A percentile compares a stretch with the other conserved stretches of the same genome.
Evolutionary conservation across 2,797 vertebrate genomes (phyloP).

Genomic region (Rhodeus uyekii): DNA sequence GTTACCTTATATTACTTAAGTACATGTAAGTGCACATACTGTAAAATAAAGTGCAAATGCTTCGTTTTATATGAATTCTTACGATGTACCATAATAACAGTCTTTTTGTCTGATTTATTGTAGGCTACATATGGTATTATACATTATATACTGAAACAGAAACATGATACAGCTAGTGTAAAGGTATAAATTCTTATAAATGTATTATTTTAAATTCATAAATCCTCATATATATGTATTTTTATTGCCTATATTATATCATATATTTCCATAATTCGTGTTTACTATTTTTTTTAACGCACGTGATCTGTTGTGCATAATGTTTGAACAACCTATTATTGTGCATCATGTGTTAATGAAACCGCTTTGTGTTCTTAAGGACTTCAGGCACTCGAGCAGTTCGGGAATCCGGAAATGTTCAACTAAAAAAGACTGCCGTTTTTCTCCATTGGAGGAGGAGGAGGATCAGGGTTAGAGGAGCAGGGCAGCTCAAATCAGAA

Average conservation of each 20-base stretch:
- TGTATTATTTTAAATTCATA: neutral
- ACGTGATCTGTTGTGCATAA: neutral
- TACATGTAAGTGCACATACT: too few relatives aligned
- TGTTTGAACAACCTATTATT: neutral
- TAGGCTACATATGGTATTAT: neutral
- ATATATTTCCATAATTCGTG: neutral
- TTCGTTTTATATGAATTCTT: neutral
- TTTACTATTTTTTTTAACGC: neutral
- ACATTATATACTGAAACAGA: too few relatives aligned
- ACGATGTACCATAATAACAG: neutral
- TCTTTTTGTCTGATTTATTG: neutral
- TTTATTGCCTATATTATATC: neutral
- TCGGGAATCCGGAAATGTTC: slow-evolving; percentile 71
- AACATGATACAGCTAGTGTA: neutral
- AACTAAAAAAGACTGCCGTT: slow-evolving; percentile 55
- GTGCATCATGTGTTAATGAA: neutral
- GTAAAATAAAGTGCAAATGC: neutral
- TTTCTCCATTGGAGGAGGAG: slow-evolving; percentile 13
- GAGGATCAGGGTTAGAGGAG: slow-evolving; percentile 58
- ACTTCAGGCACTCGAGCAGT: slow-evolving; percentile 68
- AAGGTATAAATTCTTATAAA: neutral
- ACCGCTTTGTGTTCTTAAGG: neutral
- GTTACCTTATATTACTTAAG: too few relatives aligned
- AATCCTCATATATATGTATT: neutral
- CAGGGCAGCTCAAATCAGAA: neutral